phyloP scores from a whole-genome alignment of 2,797 vertebrate genomes.

The Myotis planiceps region DNA sequence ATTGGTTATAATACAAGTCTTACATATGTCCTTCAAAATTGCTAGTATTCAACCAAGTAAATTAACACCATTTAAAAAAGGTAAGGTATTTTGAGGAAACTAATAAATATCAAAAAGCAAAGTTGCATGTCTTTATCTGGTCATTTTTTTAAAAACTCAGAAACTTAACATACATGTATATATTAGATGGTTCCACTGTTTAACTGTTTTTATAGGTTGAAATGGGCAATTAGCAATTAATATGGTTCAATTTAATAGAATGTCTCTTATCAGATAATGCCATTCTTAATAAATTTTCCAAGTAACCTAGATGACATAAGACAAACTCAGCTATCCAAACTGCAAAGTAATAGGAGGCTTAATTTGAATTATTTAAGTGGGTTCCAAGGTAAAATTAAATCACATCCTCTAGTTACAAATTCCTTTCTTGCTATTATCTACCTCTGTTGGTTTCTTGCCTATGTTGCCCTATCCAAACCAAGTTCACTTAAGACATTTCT shows the following conservation, averaged over 20 bases:
- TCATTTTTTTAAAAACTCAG: conserved; percentile 42
- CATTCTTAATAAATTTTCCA: neutral
- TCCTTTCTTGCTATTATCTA: neutral
- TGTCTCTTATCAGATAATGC: neutral
- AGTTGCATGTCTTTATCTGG: neutral
- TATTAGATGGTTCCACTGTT: neutral
- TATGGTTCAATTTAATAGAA: neutral
- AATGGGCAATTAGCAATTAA: neutral
- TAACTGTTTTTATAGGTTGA: neutral
- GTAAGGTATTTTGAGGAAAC: conserved; percentile 22
- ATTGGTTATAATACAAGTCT: neutral
- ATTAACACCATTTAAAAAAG: neutral
- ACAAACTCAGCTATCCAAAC: neutral
- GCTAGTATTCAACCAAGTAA: conserved; percentile 42
- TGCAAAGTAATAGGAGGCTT: neutral
- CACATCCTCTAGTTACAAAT: conserved; percentile 66
- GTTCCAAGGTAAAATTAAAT: conserved; percentile 68
- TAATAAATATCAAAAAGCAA: conserved; percentile 42
- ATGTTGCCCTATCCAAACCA: conserved; percentile 72
- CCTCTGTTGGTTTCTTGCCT: neutral
- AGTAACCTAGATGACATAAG: neutral
- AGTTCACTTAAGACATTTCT: conserved; percentile 69
- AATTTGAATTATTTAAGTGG: conserved; percentile 35
- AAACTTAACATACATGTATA: neutral
- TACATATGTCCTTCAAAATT: conserved; percentile 50